phyloP scores from a whole-genome alignment of 2,113 vertebrate genomes.

The Cephalopterus ornatus region DNA sequence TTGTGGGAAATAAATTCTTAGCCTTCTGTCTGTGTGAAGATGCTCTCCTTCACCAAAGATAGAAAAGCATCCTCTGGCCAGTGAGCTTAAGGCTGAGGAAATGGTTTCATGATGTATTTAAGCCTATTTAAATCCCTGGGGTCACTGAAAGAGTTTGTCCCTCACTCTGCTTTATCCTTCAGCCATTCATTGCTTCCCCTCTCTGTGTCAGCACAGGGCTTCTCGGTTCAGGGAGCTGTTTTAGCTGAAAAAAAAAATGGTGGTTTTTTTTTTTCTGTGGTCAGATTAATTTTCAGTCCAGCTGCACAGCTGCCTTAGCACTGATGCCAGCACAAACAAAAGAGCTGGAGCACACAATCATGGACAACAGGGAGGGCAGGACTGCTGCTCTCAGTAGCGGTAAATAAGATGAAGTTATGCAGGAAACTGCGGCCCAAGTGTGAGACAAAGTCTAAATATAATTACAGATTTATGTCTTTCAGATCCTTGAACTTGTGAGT shows the following conservation, averaged over 20 bases:
- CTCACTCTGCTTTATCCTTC: conserved; percentile 7
- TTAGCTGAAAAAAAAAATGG: background rate
- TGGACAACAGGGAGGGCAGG: background rate
- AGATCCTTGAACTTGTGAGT: background rate
- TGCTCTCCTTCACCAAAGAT: background rate
- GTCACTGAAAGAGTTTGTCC: background rate
- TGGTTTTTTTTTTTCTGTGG: background rate
- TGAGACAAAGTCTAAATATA: background rate
- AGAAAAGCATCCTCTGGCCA: background rate
- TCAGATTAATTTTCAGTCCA: conserved; percentile 51
- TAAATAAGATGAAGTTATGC: conserved; percentile 24
- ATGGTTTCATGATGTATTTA: conserved; percentile 30
- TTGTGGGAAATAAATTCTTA: background rate
- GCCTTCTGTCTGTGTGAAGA: background rate
- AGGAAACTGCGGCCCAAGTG: background rate
- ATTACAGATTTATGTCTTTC: background rate
- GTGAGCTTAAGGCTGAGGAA: conserved; percentile 13
- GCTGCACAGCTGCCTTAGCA: conserved; percentile 29
- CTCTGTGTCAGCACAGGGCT: background rate
- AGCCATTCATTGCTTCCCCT: conserved; percentile 2
- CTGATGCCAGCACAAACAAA: conserved; percentile 48
- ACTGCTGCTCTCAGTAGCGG: background rate
- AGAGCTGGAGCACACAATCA: background rate
- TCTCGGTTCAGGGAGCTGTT: conserved; percentile 23
- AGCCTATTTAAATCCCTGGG: conserved; percentile 30